Evolutionary conservation across 2,113 vertebrate genomes (phyloP).

Genomic region (Myanophis thanlyinensis): DNA sequence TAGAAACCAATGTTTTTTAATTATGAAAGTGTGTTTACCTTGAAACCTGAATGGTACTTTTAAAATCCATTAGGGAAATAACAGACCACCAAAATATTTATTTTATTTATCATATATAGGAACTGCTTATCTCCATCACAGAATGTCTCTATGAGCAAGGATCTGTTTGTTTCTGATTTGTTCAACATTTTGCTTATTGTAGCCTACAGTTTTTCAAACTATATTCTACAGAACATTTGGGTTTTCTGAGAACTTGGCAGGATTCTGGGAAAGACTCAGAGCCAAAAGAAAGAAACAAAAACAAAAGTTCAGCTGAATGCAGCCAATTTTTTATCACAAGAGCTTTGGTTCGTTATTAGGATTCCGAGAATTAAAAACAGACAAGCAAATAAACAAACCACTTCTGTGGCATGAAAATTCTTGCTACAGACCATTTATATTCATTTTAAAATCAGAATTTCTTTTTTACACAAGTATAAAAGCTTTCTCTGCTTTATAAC

Average conservation of each 20-base stretch:
- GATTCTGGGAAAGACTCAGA: neutral
- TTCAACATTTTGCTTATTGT: neutral
- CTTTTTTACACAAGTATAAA: slow-evolving; percentile 26
- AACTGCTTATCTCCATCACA: neutral
- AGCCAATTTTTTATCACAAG: neutral
- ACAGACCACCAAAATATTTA: neutral
- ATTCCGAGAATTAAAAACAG: neutral
- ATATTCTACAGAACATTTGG: neutral
- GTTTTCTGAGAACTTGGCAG: neutral
- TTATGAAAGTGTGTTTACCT: neutral
- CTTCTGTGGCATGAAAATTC: neutral
- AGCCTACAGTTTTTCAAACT: neutral
- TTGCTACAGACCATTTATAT: neutral
- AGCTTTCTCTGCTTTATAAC: slow-evolving; percentile 18
- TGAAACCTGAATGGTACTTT: slow-evolving; percentile 37
- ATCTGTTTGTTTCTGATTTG: slow-evolving; percentile 7
- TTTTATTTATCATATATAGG: neutral
- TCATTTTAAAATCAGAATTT: neutral
- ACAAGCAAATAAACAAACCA: neutral
- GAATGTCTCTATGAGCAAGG: neutral
- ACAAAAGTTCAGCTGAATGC: neutral
- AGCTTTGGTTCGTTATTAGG: neutral
- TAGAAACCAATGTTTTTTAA: neutral
- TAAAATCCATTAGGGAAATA: slow-evolving; percentile 41
- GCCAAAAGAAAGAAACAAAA: neutral